A percentile compares a stretch with the other conserved stretches of the same genome.
phyloP scores from a whole-genome alignment of 2,888 invertebrate genomes.

The Ectobius pallidus region DNA sequence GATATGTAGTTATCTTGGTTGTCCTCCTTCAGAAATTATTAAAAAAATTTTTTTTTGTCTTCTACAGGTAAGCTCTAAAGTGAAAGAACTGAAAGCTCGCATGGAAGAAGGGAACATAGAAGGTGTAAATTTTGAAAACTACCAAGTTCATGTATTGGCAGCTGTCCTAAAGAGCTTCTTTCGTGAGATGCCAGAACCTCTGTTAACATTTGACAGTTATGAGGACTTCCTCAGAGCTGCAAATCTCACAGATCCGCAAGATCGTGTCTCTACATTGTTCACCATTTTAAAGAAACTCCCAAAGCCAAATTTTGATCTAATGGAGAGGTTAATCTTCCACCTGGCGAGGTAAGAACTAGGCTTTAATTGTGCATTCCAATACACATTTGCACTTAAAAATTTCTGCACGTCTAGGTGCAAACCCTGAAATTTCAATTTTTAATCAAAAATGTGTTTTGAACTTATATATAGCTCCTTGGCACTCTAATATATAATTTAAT shows the following conservation, averaged over 20 bases:
- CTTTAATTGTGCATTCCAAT: too few relatives aligned
- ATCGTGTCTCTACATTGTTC: conserved; percentile 83
- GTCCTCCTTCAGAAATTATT: too few relatives aligned
- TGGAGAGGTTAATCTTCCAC: conserved; percentile 92
- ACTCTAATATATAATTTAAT: too few relatives aligned
- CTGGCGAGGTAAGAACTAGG: conserved; percentile 66
- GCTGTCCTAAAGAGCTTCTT: conserved; percentile 89
- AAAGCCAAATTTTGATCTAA: conserved; percentile 85
- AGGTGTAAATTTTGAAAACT: conserved; percentile 74
- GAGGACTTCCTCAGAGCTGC: conserved; percentile 93
- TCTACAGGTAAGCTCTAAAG: conserved; percentile 64
- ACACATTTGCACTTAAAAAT: too few relatives aligned
- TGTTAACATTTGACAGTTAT: conserved; percentile 91
- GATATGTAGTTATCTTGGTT: too few relatives aligned
- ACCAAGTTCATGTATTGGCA: conserved; percentile 88
- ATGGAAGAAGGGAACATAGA: conserved; percentile 78
- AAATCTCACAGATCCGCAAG: conserved; percentile 79
- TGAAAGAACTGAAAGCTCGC: conserved; percentile 74
- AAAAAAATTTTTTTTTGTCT: neutral
- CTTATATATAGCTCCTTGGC: too few relatives aligned
- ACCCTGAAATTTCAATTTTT: too few relatives aligned
- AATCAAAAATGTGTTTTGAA: too few relatives aligned
- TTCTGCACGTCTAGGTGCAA: too few relatives aligned
- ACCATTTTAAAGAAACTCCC: conserved; percentile 89
- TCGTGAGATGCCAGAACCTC: conserved; percentile 91